Evolutionary conservation across 2,113 vertebrate species (phyloP), one percentile per base, ranked within the genome.

Genomic region (Atractosteus spatula): DNA sequence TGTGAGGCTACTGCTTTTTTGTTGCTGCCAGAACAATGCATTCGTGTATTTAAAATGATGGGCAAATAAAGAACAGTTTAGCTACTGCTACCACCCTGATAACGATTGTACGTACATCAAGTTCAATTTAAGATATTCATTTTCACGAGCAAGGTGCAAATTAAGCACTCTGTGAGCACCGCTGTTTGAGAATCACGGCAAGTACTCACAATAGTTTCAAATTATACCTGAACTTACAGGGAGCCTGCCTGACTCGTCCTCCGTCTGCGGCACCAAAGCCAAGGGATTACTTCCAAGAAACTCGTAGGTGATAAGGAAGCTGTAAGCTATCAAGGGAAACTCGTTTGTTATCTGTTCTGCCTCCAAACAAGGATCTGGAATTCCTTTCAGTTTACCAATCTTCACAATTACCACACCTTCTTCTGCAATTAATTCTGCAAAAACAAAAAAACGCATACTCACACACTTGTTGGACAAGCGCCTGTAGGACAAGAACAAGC

Each of bases 251-350:
- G 62, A 16, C 17, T 64, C 5, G 16, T 64, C 3, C 8, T 10
- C 41, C 6, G 8, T 5, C 5, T 64, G n/a, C 17, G 1, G 13
- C 8, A 7, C 3, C 16, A 12, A 3, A 10, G 62, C 8, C 62
- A 29, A 70, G 44, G 16, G 29, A 54, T n/a, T 62, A 67, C 64
- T 68, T 66, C 62, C 66, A 1, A 83, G 70, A 62, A 89, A 95
- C 45, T 93, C 82, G 0, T 96, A 98, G 0, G 78, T 90, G 77
- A 95, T 89, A 0, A 68, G 86, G 76, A 95, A 97, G 79, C 59
- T 90, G 84, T 88, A 92, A 51, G 78, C 80, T 80, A 93, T 43
- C 0, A 90, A 13, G 0, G 93, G 91, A 13, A 85, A 87, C 5
- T 92, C 73, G 0, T 80, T 69, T 8, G 66, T 62, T 0, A 47